These are phyloP conservation scores for Silurus meridionalis DNA, from an alignment of 2,113 vertebrate species.

Conservation along the genomic window DNA sequence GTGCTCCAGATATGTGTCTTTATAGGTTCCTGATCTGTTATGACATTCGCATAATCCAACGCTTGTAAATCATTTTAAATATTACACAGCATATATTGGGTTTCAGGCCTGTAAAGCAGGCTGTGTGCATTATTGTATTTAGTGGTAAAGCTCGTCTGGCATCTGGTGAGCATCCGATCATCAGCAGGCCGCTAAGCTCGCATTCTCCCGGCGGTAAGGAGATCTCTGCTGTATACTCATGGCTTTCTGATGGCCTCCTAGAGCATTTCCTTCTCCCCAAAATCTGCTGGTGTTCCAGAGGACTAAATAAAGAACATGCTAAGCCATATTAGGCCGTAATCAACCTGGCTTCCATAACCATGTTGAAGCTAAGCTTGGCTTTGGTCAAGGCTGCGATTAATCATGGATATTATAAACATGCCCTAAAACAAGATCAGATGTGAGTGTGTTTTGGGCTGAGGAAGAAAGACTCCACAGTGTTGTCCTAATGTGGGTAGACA, in stretches of 20 bases:
- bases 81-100: background rate
- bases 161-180: background rate
- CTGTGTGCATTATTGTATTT: constrained; percentile 18
- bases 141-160: background rate
- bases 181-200: constrained; percentile 11
- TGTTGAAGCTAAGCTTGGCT: constrained; percentile 61
- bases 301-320: constrained; percentile 47
- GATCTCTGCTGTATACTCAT: background rate
- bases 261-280: constrained; percentile 18
- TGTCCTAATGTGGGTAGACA: constrained; percentile 73
- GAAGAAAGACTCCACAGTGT: constrained; percentile 73
- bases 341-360: constrained; percentile 62
- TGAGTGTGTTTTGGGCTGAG: constrained; percentile 70
- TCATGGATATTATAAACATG: constrained; percentile 75
- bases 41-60: background rate
- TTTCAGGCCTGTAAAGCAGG: constrained; percentile 35
- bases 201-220: background rate
- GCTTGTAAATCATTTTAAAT: background rate
- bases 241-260: constrained; percentile 22
- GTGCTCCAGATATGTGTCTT: background rate
- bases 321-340: constrained; percentile 56
- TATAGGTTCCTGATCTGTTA: background rate
- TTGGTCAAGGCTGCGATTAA: constrained; percentile 72
- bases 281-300: constrained; percentile 26
- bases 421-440: constrained; percentile 74